Evolutionary conservation across 2,797 vertebrate genomes (phyloP).

Genomic region (Mormyrops boulengeri): DNA sequence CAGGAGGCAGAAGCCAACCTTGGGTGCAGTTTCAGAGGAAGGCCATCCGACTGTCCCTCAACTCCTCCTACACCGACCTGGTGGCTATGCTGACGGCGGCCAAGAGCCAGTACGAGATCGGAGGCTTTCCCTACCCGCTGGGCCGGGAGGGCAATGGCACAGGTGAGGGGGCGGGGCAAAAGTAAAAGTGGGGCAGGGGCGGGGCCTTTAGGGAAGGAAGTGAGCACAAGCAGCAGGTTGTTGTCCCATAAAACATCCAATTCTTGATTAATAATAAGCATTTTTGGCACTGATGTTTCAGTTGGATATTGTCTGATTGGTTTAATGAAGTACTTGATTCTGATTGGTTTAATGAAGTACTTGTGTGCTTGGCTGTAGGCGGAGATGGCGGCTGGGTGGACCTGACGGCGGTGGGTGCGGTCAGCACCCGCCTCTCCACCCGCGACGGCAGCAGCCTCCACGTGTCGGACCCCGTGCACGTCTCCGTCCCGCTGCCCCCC

Average conservation of each 20-base stretch:
- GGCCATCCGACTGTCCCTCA: conserved; percentile 60
- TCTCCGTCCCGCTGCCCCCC: conserved; percentile 77
- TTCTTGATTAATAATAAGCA: background rate
- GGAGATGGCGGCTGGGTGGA: conserved; percentile 70
- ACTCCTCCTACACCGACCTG: conserved; percentile 66
- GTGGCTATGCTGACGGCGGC: conserved; percentile 68
- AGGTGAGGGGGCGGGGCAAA: conserved; percentile 44
- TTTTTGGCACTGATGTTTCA: background rate
- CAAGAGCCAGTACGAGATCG: conserved; percentile 61
- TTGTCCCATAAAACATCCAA: background rate
- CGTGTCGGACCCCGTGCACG: conserved; percentile 74
- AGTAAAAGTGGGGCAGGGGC: background rate
- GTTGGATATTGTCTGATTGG: background rate
- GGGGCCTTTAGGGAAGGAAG: background rate
- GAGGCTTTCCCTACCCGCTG: conserved; percentile 71
- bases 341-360: background rate
- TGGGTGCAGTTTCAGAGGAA: conserved; percentile 73
- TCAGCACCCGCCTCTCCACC: conserved; percentile 67
- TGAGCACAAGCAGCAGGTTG: background rate
- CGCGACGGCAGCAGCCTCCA: conserved; percentile 67
- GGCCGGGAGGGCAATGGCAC: conserved; percentile 61
- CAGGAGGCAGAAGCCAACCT: conserved; percentile 68
- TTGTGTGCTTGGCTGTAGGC: conserved; percentile 28
- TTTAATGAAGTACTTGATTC: background rate
- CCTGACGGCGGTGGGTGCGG: conserved; percentile 63